Conservation (phyloP, 1,140 invertebrate genomes). For the Chironomus tepperi region DNA sequence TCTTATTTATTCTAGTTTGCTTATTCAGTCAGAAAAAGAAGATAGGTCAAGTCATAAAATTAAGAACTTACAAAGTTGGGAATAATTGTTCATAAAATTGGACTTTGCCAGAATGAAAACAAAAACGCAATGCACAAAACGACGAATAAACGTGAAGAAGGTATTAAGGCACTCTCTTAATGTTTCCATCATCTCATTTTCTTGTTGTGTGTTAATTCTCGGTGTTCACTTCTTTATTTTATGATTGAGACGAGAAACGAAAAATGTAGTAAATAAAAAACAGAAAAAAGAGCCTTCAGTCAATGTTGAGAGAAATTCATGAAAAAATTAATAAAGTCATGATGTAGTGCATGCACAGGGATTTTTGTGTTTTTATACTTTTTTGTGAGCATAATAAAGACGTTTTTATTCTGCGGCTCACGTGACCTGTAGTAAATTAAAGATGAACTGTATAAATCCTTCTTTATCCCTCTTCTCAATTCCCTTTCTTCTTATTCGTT, state of each 20-base stretch:
- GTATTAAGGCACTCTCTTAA: background rate
- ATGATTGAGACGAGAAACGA: background rate
- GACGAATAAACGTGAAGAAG: background rate
- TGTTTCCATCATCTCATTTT: background rate
- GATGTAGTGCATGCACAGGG: slow-evolving; percentile 16
- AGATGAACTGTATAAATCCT: slow-evolving; percentile 19
- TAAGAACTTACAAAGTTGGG: background rate
- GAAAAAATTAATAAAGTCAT: slow-evolving; percentile 22
- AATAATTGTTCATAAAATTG: slow-evolving; percentile 15
- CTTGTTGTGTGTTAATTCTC: background rate
- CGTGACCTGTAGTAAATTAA: slow-evolving; percentile 24
- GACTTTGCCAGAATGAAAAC: background rate
- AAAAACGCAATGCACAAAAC: background rate
- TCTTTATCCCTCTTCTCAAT: background rate
- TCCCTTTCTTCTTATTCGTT: background rate
- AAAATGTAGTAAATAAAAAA: background rate
- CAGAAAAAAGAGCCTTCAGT: too few relatives aligned
- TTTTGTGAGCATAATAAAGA: slow-evolving; percentile 11
- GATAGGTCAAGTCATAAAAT: background rate
- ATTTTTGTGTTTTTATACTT: background rate
- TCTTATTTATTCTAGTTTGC: background rate
- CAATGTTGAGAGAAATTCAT: background rate
- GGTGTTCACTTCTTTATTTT: background rate
- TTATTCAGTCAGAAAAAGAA: background rate
- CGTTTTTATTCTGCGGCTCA: slow-evolving; percentile 20